phyloP scores from a whole-genome alignment of 2,113 vertebrate genomes.

The Theristicus caerulescens region DNA sequence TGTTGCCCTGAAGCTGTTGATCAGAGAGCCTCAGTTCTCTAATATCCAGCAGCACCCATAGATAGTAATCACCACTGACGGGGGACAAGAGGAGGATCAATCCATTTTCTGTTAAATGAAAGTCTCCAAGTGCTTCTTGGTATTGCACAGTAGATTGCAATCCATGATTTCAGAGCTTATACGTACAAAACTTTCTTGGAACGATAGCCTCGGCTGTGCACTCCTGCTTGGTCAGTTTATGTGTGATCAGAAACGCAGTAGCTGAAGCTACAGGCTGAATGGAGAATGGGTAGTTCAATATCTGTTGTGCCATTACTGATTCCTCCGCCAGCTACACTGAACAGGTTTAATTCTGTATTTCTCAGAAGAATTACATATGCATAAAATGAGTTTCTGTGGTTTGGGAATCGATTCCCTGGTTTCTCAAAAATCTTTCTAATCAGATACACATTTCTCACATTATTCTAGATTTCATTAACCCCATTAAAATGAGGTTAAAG shows the following conservation, averaged over 20 bases:
- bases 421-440: background rate
- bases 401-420: background rate
- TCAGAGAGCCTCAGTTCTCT: background rate
- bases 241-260: background rate
- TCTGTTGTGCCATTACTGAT: background rate
- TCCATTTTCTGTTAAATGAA: background rate
- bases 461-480: background rate
- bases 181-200: background rate
- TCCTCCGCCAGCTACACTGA: background rate
- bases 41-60: background rate
- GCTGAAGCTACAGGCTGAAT: background rate
- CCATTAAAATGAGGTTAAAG: constrained; percentile 12
- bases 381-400: constrained; percentile 3
- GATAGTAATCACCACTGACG: background rate
- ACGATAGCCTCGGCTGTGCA: background rate
- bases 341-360: background rate
- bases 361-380: background rate
- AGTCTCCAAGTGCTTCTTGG: background rate
- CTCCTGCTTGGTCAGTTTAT: background rate
- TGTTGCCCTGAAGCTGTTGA: constrained; percentile 14
- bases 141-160: background rate
- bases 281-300: background rate
- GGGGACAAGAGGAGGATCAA: background rate
- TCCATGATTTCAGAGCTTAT: background rate
- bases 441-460: background rate